Evolutionary conservation across 1,140 invertebrate species (phyloP).

Genomic region (Palaemon carinicauda): DNA sequence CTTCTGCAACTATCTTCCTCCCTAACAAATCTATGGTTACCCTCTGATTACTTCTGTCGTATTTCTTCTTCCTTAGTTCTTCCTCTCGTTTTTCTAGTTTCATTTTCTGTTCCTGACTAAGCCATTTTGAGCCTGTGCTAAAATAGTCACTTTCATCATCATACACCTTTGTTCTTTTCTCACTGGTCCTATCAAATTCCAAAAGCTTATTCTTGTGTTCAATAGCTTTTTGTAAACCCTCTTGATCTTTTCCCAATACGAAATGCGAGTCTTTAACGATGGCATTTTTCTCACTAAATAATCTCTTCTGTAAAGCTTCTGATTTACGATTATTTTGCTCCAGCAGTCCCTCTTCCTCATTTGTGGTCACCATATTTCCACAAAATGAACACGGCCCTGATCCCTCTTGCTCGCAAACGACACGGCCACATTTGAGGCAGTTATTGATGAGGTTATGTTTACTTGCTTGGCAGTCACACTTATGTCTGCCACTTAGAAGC

Average conservation of each 20-base stretch:
- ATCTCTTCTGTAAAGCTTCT: constrained; percentile 73
- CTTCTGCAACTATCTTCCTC: constrained; percentile 67
- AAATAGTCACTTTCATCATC: constrained; percentile 97
- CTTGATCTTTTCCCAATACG: constrained; percentile 29
- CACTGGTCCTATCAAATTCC: constrained; percentile 86
- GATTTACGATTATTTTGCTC: constrained; percentile 75
- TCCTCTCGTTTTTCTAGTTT: constrained; percentile 76
- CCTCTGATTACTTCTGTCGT: constrained; percentile 74
- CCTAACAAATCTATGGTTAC: constrained; percentile 84
- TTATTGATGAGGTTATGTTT: constrained; percentile 93
- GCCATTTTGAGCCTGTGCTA: constrained; percentile 81
- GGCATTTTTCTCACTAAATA: constrained; percentile 70
- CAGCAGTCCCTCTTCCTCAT: constrained; percentile 77
- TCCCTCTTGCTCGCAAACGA: constrained; percentile 96
- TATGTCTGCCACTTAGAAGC: constrained; percentile 75
- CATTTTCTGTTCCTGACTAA: constrained; percentile 76
- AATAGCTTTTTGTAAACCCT: constrained; percentile 73
- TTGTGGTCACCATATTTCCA: constrained; percentile 77
- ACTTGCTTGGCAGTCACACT: constrained; percentile 91
- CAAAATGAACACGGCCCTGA: constrained; percentile 96
- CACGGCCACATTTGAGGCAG: constrained; percentile 90
- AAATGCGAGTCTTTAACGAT: constrained; percentile 62
- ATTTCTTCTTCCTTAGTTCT: constrained; percentile 74
- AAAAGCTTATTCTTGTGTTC: constrained; percentile 83
- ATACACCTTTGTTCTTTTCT: constrained; percentile 86